A percentile compares a stretch with the other conserved stretches of the same genome.
Evolutionary conservation across 2,888 invertebrate genomes (phyloP).

Genomic region (Tanaodytes sp.): DNA sequence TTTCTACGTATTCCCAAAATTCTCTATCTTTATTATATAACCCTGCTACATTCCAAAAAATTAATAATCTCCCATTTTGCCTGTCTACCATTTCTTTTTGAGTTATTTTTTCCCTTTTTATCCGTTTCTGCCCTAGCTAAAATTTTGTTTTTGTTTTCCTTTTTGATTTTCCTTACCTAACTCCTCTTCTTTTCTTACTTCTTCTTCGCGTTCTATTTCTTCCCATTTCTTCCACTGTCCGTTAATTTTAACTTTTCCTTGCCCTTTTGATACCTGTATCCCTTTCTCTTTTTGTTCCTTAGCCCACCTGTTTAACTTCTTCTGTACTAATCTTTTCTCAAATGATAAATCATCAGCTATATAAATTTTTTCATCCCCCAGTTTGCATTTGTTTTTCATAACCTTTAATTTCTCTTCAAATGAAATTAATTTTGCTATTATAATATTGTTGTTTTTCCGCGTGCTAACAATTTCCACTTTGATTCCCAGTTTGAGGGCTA

Average conservation of each 20-base stretch:
- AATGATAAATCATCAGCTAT: constrained; percentile 1
- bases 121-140: neutral
- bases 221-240: constrained; percentile 7
- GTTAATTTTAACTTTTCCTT: neutral
- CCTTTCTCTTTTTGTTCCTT: constrained; percentile 8
- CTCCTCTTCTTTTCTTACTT: neutral
- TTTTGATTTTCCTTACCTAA: too few species aligned
- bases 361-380: neutral
- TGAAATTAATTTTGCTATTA: neutral
- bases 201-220: neutral
- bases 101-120: neutral
- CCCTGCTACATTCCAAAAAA: constrained; percentile 52
- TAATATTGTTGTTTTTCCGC: neutral
- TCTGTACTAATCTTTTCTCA: constrained; percentile 4
- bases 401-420: constrained; percentile 1
- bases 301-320: neutral
- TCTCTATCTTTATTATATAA: constrained; percentile 44
- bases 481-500: neutral
- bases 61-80: neutral
- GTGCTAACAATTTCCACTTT: neutral
- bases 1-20: constrained; percentile 35
- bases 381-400: constrained; percentile 10
- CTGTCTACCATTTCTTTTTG: neutral
- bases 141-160: neutral
- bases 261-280: neutral